Evolutionary conservation across 2,888 invertebrate genomes (phyloP), one percentile per base, ranked within the genome.

Genomic region (Allolobophora icterica): DNA sequence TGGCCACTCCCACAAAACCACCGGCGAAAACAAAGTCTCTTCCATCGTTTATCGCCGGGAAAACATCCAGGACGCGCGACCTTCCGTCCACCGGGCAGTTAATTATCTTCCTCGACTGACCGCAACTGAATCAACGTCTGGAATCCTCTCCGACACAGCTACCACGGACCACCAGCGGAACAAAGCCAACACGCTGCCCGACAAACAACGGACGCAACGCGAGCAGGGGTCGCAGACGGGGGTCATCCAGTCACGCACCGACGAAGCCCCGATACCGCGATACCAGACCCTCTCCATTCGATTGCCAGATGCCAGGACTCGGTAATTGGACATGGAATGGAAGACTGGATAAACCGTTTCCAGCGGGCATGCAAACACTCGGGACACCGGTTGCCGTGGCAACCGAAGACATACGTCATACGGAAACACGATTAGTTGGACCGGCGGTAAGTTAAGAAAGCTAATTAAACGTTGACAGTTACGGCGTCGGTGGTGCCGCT

Each of bases 271-370:
- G 71, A 71, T n/a, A 11, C 71, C 71, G 71, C 71, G n/a, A 71
- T 17, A 42, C 24, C 52, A 24, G 71, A 71, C 30, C 30, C 11
- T n/a, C 71, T 71, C 71, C 71, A n/a, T n/a, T n/a, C 71, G n/a
- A 71, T n/a, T 71, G 71, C 71, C n/a, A n/a, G 71, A 71, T 71
- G 71, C n/a, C 71, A 0, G 52, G 71, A 71, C 71, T 71, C 71
- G 71, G 71, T 71, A 71, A 71, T 71, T 71, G 71, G 71, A 71
- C 71, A n/a, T 71, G 30, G 71, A 71, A 71, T n/a, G 71, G 71
- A 71, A 71, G 71, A 71, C 71, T n/a, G 71, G 71, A 71, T 71
- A 71, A n/a, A 71, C 71, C 71, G 71, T 30, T 71, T 71, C 71
- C 30, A n/a, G 71, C 71, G 30, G n/a, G 71, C 71, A n/a, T n/a